Evolutionary conservation across 2,888 invertebrate species (phyloP), one percentile per base, ranked within the genome.

Genomic region (Pachliopta kotzebuea): DNA sequence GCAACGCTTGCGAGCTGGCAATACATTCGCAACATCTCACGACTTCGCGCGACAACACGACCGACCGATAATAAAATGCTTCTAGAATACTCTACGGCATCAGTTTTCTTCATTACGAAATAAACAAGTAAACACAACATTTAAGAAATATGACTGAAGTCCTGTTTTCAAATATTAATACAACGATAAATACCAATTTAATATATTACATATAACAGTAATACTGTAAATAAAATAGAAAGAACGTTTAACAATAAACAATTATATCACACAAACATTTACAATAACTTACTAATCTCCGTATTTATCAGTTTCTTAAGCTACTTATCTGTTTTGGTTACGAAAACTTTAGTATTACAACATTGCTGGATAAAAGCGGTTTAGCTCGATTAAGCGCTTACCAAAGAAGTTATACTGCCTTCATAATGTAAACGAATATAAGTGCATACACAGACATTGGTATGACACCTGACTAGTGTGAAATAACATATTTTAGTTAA

Each of bases 81-180:
- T 62, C 70, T 72, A 71, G 68, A 68, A 71, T 74, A 73, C 71
- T 75, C 72, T 49, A 55, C 58, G 31, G 59, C 49, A 58, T 55
- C 49, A 50, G n/a, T 45, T 21, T 49, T 37, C 63, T 64, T 52
- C 49, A 64, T 64, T 50, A 37, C 55, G 60, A 50, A 60, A 64
- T n/a, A 14, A 23, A 18, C n/a, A 49, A 49, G 17, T 54, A 0
- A 26, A 54, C 37, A 21, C 26, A 8, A 6, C 18, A 17, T 45
- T 45, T 45, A 45, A 45, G 11, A 45, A 18, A 45, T n/a, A n/a
- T 18, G 18, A 37, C 4, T 14, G 3, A 37, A 37, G 4, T 37
- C 2, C 4, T 31, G 11, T 37, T 2, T 11, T 37, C 37, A 14
- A 37, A 37, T 37, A 37, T 37, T 37, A 37, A 37, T 37, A 14